Evolutionary conservation across 2,797 vertebrate genomes (phyloP), one percentile per base, ranked within the genome.

Genomic region (Dendrocincla fuliginosa): DNA sequence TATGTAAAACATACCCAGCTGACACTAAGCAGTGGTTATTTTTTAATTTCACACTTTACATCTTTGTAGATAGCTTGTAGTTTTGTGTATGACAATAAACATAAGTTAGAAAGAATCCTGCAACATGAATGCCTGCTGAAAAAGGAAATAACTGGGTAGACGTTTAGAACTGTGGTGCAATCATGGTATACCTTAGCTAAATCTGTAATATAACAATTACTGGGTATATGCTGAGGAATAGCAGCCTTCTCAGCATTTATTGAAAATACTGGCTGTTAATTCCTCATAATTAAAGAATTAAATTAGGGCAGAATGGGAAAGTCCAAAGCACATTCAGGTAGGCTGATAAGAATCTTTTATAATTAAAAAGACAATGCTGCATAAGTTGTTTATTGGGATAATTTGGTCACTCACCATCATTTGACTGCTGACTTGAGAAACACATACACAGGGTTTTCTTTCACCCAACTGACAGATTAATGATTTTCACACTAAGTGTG

Each of bases 11-110:
- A 5, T 63, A n/a, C 11, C 65, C 20, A 49, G 19, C 7, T 14
- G 27, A 82, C 69, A n/a, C 30, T 55, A 76, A 75, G 53, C 1
- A 2, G 37, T 33, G 19, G 60, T 73, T 70, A 32, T 41, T 84
- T 88, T 80, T 63, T 50, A 41, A 81, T 90, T 79, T 79, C 55
- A 57, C 30, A 10, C 22, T 73, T 68, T 65, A 16, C 47, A 23
- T 63, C 74, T 74, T 41, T 76, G 46, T 37, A 57, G 53, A 33
- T 70, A 60, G 49, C 53, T 59, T 76, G 20, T 93, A 46, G 53
- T 44, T 91, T 95, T 96, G 70, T 68, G 50, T 73, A 52, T 84
- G 84, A 59, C 61, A 96, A 85, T 47, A 53, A 41, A 59, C 20
- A 14, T 74, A 53, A 73, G 16, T 68, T 65, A 47, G 47, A 63